Conservation (phyloP, 2,113 vertebrate species). For the Sinocyclocheilus anshuiensis region DNA sequence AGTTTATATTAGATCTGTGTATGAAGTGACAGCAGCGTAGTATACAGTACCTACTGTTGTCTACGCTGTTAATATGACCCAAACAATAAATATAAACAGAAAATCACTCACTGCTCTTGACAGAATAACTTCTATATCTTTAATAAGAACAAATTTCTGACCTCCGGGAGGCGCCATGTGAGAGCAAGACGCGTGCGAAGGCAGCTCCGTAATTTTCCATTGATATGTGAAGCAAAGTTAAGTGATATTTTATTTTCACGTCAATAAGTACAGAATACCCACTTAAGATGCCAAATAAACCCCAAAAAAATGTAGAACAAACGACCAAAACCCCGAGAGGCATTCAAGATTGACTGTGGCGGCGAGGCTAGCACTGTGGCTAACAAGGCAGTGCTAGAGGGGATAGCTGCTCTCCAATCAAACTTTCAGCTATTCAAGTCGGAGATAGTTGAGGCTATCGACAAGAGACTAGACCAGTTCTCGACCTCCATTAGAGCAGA, state of each 20-base stretch:
- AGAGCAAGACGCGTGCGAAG: neutral
- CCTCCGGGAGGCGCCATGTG: neutral
- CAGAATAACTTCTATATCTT: no score
- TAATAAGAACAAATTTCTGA: neutral
- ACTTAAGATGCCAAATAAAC: neutral
- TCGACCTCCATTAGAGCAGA: neutral
- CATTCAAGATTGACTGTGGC: neutral
- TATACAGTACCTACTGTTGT: no score
- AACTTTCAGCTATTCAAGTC: neutral
- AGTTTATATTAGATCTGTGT: no score
- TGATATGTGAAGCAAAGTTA: neutral
- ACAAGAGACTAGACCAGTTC: neutral
- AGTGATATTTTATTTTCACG: neutral
- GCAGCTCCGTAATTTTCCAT: neutral
- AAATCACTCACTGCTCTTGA: no score
- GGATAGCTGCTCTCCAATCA: neutral
- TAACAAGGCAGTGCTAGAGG: neutral
- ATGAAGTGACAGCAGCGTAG: no score
- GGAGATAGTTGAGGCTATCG: neutral
- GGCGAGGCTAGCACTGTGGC: neutral
- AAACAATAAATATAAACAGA: no score
- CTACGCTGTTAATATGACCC: no score
- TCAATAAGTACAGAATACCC: neutral
- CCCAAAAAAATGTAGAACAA: neutral
- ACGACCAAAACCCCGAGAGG: neutral